Percentiles rank a stretch among this genome's conserved stretches.
phyloP scores from a whole-genome alignment of 2,888 invertebrate genomes.

The Euzetes globulus region DNA sequence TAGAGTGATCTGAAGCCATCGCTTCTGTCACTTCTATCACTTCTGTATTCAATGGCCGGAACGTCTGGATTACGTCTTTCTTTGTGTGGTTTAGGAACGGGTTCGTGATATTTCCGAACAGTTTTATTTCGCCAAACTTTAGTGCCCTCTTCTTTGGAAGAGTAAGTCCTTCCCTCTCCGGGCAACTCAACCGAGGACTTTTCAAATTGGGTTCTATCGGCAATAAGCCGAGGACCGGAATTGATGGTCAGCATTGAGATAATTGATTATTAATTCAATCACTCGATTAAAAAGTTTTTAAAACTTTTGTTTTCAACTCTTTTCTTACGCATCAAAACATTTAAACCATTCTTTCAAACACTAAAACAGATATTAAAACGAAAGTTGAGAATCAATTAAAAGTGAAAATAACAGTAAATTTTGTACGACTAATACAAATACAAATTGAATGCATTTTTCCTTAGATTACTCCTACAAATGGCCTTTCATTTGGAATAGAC shows the following conservation, averaged over 20 bases:
- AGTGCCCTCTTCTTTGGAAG: constrained; percentile 27
- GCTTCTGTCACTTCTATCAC: constrained; percentile 1
- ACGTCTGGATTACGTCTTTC: background rate
- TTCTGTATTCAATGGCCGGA: background rate
- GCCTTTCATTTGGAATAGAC: constrained; percentile 3
- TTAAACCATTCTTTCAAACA: background rate
- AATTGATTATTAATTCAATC: background rate
- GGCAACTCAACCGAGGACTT: constrained; percentile 4
- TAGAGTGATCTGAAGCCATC: background rate
- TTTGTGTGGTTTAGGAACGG: constrained; percentile 1
- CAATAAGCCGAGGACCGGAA: constrained; percentile 9
- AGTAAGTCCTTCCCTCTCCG: constrained; percentile 24
- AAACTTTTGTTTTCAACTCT: background rate
- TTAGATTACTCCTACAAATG: constrained; percentile 15
- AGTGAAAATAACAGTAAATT: background rate
- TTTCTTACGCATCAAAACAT: background rate
- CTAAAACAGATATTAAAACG: background rate
- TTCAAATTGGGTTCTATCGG: background rate
- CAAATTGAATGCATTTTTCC: constrained; percentile 5
- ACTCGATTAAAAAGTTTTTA: background rate
- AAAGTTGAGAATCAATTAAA: background rate
- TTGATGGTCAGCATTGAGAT: background rate
- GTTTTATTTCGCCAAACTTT: constrained; percentile 31
- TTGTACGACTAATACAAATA: background rate
- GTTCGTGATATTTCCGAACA: constrained; percentile 21